phyloP scores from a whole-genome alignment of 2,113 vertebrate species.

The Ailurus styani region DNA sequence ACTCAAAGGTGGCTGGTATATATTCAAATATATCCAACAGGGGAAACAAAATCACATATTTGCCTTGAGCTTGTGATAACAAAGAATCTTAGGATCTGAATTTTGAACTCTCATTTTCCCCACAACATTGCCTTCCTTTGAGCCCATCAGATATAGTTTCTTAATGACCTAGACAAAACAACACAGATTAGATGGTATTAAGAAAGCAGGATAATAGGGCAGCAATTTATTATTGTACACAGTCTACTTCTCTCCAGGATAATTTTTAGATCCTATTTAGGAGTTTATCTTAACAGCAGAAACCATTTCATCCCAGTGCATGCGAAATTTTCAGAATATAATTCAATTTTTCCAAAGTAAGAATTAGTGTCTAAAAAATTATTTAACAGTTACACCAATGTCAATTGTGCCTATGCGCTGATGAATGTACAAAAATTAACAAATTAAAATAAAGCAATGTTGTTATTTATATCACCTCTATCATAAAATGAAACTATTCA shows the following conservation, averaged over 20 bases:
- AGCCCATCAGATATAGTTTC: conserved; percentile 4
- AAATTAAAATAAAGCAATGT: conserved; percentile 6
- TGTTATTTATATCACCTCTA: not conserved
- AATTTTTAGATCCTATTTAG: conserved; percentile 50
- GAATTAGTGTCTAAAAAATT: conserved; percentile 24
- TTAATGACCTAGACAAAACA: conserved; percentile 51
- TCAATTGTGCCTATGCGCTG: not conserved
- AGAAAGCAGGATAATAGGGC: conserved; percentile 52
- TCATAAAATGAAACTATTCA: not conserved
- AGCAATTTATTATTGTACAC: conserved; percentile 54
- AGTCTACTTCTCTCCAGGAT: conserved; percentile 7
- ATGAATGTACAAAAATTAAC: not conserved
- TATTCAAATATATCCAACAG: not conserved
- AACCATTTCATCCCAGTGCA: conserved; percentile 54
- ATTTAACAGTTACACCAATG: not conserved
- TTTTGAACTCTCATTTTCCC: conserved; percentile 34
- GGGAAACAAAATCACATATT: not conserved
- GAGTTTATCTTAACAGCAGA: conserved; percentile 25
- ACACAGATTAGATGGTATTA: conserved; percentile 54
- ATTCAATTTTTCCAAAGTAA: conserved; percentile 22
- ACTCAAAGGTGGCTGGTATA: not conserved
- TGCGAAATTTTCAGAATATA: conserved; percentile 42
- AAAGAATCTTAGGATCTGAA: conserved; percentile 37
- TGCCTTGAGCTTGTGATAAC: not conserved
- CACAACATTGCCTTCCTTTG: conserved; percentile 26